Evolutionary conservation across 1,140 invertebrate species (phyloP), one percentile per base, ranked within the genome.

Genomic region (Venustaconcha ellipsiformis): DNA sequence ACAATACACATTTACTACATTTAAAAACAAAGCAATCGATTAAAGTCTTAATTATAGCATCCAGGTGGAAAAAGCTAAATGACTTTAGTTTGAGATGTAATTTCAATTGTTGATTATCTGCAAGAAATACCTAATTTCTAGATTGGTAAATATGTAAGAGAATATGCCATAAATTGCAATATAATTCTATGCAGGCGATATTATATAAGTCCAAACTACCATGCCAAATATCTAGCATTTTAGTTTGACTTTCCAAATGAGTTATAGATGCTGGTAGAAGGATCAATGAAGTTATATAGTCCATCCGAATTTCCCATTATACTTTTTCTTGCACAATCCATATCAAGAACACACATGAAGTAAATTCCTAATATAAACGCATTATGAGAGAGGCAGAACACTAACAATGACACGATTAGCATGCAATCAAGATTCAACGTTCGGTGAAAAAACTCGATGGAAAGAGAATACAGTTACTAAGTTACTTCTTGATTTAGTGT

Each of bases 161-260:
- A 66, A 62, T 37, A 26, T 68, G 72, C 66, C 20, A 37, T 14
- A 48, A 68, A 1, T 14, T 20, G 67, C 0, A 74, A 30, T 66
- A 67, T 62, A 57, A 30, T 64, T 75, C 66, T 23, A 59, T 79
- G 8, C 76, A n/a, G 67, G 80, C 55, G 78, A 82, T 77, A 63
- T 78, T 20, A 59, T 82, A 12, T 75, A 73, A 67, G 79, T 57
- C 57, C 71, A 14, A 79, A 77, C 26, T 81, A 81, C 67, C 74
- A 79, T 26, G 4, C n/a, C 4, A 17, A 18, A 26, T 80, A 71
- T 64, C 37, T 78, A 37, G 67, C 70, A 18, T 23, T 68, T 0
- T 80, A 23, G 67, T 66, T n/a, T 23, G 71, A 17, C 30, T 80
- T 1, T 79, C 70, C 26, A 77, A 67, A 57, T 72, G 48, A 57